Conservation (phyloP, 2,888 invertebrate genomes). For the Hyposoter didymator region DNA sequence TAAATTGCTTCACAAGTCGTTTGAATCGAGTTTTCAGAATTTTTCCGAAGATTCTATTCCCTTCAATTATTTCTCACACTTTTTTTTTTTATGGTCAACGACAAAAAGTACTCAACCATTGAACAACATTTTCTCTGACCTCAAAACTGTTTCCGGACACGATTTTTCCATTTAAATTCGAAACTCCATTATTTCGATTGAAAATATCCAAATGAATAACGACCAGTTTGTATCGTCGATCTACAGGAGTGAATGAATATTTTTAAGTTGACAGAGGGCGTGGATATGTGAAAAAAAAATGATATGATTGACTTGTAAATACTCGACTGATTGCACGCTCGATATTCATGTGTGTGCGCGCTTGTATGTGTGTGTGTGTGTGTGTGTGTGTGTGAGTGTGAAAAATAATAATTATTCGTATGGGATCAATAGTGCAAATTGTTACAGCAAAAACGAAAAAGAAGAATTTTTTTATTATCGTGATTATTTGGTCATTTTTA, state of each 20-base stretch:
- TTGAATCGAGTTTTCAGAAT: not conserved
- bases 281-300: constrained; percentile 47
- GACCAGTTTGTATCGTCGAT: constrained; percentile 26
- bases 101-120: not conserved
- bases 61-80: not conserved
- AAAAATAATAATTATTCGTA: constrained; percentile 18
- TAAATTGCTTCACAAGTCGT: not conserved
- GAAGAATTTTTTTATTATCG: not conserved
- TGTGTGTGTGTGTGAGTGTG: constrained; percentile 40
- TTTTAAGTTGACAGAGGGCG: constrained; percentile 1
- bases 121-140: not conserved
- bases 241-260: not conserved
- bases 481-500: constrained; percentile 30
- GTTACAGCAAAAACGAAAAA: constrained; percentile 1
- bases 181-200: not conserved
- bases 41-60: not conserved
- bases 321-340: constrained; percentile 70
- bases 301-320: constrained; percentile 72
- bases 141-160: not conserved
- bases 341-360: constrained; percentile 64
- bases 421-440: constrained; percentile 29
- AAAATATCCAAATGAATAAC: not conserved
- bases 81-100: not conserved
- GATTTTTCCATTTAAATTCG: not conserved
- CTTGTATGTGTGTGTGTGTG: constrained; percentile 49